phyloP scores from a whole-genome alignment of 2,113 vertebrate species.

The Aviceda subcristata region DNA sequence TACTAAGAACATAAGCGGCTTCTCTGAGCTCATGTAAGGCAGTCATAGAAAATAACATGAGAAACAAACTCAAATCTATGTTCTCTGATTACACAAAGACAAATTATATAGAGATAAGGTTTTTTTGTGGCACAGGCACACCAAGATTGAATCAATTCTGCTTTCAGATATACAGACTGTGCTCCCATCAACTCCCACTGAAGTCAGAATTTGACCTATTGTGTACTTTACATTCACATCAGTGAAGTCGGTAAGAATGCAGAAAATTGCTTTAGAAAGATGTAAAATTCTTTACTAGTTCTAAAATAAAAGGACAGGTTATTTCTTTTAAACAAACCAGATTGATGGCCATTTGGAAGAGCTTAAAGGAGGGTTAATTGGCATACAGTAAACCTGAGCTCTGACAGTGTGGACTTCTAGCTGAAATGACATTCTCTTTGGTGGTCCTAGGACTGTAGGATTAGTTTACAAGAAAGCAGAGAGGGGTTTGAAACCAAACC shows the following conservation, averaged over 20 bases:
- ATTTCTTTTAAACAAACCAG: constrained; percentile 42
- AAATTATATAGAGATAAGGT: neutral
- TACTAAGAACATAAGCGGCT: neutral
- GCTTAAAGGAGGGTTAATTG: constrained; percentile 40
- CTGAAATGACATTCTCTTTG: constrained; percentile 45
- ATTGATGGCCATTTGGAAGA: constrained; percentile 46
- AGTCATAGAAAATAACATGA: neutral
- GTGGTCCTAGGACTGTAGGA: constrained; percentile 35
- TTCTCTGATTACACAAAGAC: neutral
- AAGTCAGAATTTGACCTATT: constrained; percentile 50
- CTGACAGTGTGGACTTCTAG: constrained; percentile 11
- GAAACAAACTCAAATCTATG: neutral
- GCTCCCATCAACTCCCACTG: constrained; percentile 22
- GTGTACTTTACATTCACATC: constrained; percentile 47
- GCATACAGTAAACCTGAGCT: constrained; percentile 39
- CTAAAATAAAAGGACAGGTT: constrained; percentile 17
- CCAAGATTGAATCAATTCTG: constrained; percentile 1
- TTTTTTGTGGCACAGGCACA: neutral
- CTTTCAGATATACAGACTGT: constrained; percentile 17
- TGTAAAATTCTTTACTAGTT: constrained; percentile 1
- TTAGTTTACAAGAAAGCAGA: constrained; percentile 47
- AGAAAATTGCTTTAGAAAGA: constrained; percentile 53
- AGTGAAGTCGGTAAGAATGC: constrained; percentile 2
- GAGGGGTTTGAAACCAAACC: constrained; percentile 27
- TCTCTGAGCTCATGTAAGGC: neutral